Percentiles rank a stretch among this genome's conserved stretches.
Evolutionary conservation across 2,888 invertebrate species (phyloP).

Genomic region (Lochmaea capreae): DNA sequence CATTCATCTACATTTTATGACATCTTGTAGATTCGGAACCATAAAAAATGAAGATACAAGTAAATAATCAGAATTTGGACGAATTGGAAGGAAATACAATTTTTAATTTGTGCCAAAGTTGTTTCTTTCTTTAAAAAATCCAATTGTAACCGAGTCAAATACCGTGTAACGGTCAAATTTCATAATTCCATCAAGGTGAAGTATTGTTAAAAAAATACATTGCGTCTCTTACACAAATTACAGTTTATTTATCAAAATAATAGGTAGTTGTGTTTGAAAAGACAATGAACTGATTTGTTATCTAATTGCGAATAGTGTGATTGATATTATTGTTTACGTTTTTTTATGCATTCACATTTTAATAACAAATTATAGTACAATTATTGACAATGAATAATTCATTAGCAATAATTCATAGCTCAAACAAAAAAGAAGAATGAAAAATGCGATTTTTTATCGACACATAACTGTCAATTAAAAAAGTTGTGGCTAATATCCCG

Average conservation of each 20-base stretch:
- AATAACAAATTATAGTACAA: conserved; percentile 5
- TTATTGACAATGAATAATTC: too few relatives aligned
- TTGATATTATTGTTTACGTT: conserved; percentile 7
- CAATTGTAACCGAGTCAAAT: conserved; percentile 3
- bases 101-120: neutral
- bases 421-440: too few relatives aligned
- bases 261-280: neutral
- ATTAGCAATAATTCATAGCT: too few relatives aligned
- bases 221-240: conserved; percentile 6
- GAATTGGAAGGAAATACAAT: neutral
- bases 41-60: too few relatives aligned
- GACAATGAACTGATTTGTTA: conserved; percentile 8
- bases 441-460: too few relatives aligned
- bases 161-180: conserved; percentile 2
- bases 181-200: conserved; percentile 17
- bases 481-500: too few relatives aligned
- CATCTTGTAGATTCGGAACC: too few relatives aligned
- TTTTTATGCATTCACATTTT: neutral
- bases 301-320: neutral
- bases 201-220: conserved; percentile 11
- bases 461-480: too few relatives aligned
- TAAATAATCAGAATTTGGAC: too few relatives aligned
- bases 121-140: neutral
- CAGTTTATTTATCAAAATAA: neutral
- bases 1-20: too few relatives aligned